phyloP scores from a whole-genome alignment of 2,113 vertebrate species.

The Galemys pyrenaicus region DNA sequence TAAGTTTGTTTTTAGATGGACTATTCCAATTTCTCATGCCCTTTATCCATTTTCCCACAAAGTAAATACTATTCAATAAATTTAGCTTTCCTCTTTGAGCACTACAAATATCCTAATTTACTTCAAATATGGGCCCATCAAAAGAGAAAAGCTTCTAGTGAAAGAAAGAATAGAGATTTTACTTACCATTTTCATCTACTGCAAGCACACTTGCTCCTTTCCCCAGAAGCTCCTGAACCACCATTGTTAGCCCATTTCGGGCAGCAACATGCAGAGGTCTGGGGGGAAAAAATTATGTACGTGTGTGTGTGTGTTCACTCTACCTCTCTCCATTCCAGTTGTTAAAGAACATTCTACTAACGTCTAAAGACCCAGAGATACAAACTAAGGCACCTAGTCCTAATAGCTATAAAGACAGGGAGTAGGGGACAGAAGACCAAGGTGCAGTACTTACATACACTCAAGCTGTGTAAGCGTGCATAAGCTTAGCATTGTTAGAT shows the following conservation, averaged over 20 bases:
- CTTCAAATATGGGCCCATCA: background rate
- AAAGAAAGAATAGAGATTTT: conserved; percentile 27
- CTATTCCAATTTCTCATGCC: background rate
- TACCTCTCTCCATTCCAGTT: background rate
- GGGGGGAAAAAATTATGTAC: conserved; percentile 54
- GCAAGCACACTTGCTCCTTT: conserved; percentile 99
- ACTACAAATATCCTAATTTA: conserved; percentile 1
- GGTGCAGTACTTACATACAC: no score
- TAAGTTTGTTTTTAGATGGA: background rate
- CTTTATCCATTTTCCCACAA: background rate
- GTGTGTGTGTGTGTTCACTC: background rate
- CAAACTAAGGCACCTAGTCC: background rate
- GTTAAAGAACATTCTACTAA: background rate
- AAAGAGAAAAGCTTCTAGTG: background rate
- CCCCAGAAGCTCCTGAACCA: conserved; percentile 97
- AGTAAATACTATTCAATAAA: background rate
- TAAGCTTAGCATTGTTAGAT: background rate
- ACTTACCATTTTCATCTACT: conserved; percentile 98
- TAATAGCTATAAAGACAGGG: background rate
- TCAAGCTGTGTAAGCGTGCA: background rate
- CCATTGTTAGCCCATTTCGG: conserved; percentile 96
- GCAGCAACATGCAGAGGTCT: conserved; percentile 99
- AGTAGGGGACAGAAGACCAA: background rate
- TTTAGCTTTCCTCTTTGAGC: background rate
- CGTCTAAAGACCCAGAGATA: background rate